Evolutionary conservation across 2,888 invertebrate species (phyloP).

Genomic region (Sinotaia quadrata): DNA sequence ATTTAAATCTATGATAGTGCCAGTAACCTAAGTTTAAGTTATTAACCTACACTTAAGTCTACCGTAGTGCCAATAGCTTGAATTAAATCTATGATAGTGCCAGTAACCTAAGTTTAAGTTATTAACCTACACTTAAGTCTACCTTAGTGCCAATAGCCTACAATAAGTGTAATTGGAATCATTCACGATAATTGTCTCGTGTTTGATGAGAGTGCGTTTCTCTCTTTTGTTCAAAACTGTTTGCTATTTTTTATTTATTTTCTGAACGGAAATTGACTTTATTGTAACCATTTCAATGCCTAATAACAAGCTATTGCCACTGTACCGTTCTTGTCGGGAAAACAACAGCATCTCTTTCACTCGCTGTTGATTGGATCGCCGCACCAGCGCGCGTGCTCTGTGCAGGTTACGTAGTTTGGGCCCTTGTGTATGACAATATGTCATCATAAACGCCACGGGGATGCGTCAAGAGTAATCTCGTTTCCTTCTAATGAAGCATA

Average conservation of each 20-base stretch:
- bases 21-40: too few species aligned
- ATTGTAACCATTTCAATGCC: too few species aligned
- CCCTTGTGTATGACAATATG: constrained; percentile 9
- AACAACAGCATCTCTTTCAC: too few species aligned
- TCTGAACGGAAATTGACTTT: too few species aligned
- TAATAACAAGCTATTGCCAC: neutral
- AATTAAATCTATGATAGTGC: too few species aligned
- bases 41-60: too few species aligned
- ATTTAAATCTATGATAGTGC: too few species aligned
- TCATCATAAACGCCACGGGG: constrained; percentile 23
- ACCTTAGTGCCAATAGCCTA: too few species aligned
- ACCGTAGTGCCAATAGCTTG: too few species aligned
- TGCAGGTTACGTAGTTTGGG: neutral
- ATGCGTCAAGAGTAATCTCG: constrained; percentile 5
- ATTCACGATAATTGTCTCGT: neutral
- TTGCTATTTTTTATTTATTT: too few species aligned
- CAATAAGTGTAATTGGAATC: neutral
- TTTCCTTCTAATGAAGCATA: constrained; percentile 27
- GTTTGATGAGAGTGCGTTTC: neutral
- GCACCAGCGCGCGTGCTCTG: neutral
- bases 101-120: too few species aligned
- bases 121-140: too few species aligned
- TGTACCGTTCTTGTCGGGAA: neutral
- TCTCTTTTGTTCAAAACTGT: neutral
- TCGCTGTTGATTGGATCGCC: neutral